phyloP scores from a whole-genome alignment of 2,888 invertebrate genomes.

The Morpho helenor region DNA sequence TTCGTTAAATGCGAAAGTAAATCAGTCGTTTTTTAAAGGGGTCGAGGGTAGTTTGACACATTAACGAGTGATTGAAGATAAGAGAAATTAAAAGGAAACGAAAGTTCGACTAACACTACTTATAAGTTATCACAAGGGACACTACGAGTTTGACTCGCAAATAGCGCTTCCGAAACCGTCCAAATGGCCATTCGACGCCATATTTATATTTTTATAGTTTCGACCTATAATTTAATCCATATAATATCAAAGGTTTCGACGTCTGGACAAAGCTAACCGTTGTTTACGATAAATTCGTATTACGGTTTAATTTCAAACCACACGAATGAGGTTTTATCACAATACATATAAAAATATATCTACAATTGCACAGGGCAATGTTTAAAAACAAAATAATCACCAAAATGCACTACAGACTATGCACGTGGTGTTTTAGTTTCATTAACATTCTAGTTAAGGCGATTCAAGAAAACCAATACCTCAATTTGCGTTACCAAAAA shows the following conservation, averaged over 20 bases:
- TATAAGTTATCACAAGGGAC: conserved; percentile 55
- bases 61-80: conserved; percentile 30
- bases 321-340: conserved; percentile 31
- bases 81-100: conserved; percentile 16
- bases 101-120: conserved; percentile 26
- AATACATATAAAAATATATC: conserved; percentile 34
- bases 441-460: conserved; percentile 62
- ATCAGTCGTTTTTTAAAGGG: conserved; percentile 16
- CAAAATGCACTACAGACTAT: conserved; percentile 74
- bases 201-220: neutral
- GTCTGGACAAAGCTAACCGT: conserved; percentile 17
- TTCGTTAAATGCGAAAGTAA: conserved; percentile 4
- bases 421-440: conserved; percentile 61
- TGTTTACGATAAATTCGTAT: conserved; percentile 7
- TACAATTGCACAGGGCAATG: conserved; percentile 48
- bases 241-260: conserved; percentile 24
- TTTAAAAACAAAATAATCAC: conserved; percentile 48
- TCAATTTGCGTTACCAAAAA: too few species aligned
- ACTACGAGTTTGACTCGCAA: conserved; percentile 49
- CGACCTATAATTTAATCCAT: conserved; percentile 15
- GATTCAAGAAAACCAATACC: conserved; percentile 35
- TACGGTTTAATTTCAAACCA: conserved; percentile 23
- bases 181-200: conserved; percentile 5
- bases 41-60: conserved; percentile 32
- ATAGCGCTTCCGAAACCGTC: conserved; percentile 17